These are phyloP conservation scores for Apotomis capreana DNA, from an alignment of 2,888 invertebrate genomes.

Conservation along the genomic window DNA sequence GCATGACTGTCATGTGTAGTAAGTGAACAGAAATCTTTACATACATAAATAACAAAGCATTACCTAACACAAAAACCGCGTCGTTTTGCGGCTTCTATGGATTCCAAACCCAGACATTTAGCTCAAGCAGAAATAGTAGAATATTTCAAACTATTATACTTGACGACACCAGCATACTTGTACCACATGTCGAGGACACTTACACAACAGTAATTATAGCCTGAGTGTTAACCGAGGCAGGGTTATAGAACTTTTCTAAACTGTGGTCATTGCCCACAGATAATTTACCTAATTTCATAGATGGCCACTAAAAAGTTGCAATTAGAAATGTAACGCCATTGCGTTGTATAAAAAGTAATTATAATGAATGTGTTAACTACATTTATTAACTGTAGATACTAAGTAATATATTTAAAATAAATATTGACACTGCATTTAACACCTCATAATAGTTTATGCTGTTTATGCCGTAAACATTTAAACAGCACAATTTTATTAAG, in stretches of 20 bases:
- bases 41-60: not conserved
- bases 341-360: not conserved
- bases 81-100: not conserved
- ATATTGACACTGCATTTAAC: not conserved
- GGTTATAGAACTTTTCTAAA: conserved; percentile 12
- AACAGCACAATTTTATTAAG: not conserved
- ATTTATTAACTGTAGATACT: too few species aligned
- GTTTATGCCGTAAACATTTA: not conserved
- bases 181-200: conserved; percentile 29
- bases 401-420: not conserved
- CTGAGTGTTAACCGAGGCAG: conserved; percentile 14
- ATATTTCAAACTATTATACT: conserved; percentile 1
- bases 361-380: too few species aligned
- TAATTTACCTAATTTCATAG: not conserved
- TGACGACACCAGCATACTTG: conserved; percentile 8
- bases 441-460: not conserved
- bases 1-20: too few species aligned
- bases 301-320: not conserved
- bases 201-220: conserved; percentile 23
- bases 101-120: not conserved
- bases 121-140: not conserved
- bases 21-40: not conserved
- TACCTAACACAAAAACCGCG: conserved; percentile 1
- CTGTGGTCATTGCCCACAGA: not conserved
- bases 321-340: not conserved